A percentile compares a stretch with the other conserved stretches of the same genome.
phyloP scores from a whole-genome alignment of 2,113 vertebrate genomes.

The Regulus satrapa region DNA sequence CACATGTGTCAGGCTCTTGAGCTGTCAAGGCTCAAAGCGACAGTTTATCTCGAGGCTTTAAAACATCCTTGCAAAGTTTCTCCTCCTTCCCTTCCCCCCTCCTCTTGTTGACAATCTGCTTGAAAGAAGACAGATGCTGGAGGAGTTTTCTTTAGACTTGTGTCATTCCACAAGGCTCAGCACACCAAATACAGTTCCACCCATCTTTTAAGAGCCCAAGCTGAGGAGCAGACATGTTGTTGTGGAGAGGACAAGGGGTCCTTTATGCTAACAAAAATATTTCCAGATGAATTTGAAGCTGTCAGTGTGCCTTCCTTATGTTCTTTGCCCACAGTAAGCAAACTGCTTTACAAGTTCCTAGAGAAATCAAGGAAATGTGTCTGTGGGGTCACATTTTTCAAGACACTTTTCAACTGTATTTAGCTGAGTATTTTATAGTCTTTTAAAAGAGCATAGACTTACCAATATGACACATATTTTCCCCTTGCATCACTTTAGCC shows the following conservation, averaged over 20 bases:
- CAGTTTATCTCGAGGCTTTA: constrained; percentile 75
- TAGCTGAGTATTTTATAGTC: constrained; percentile 59
- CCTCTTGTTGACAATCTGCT: constrained; percentile 73
- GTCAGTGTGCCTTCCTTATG: not conserved
- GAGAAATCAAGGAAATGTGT: constrained; percentile 21
- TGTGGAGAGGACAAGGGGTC: not conserved
- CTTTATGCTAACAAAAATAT: constrained; percentile 56
- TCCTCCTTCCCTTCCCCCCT: constrained; percentile 10
- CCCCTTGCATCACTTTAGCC: not conserved
- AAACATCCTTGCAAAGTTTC: constrained; percentile 65
- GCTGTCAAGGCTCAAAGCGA: constrained; percentile 74
- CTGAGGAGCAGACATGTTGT: not conserved
- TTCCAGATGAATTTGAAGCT: constrained; percentile 33
- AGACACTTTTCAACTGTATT: constrained; percentile 22
- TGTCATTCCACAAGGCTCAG: constrained; percentile 70
- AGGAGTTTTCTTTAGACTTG: constrained; percentile 76
- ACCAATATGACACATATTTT: constrained; percentile 35
- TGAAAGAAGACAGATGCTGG: constrained; percentile 80
- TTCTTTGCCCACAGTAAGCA: constrained; percentile 43
- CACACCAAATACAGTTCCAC: constrained; percentile 61
- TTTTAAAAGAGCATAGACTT: constrained; percentile 42
- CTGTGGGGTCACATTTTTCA: constrained; percentile 38
- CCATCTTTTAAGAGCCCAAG: constrained; percentile 54
- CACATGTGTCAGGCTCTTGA: constrained; percentile 68
- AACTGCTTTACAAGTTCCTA: constrained; percentile 39